Conservation (phyloP, 2,113 vertebrate genomes). For the Electrona antarctica region DNA sequence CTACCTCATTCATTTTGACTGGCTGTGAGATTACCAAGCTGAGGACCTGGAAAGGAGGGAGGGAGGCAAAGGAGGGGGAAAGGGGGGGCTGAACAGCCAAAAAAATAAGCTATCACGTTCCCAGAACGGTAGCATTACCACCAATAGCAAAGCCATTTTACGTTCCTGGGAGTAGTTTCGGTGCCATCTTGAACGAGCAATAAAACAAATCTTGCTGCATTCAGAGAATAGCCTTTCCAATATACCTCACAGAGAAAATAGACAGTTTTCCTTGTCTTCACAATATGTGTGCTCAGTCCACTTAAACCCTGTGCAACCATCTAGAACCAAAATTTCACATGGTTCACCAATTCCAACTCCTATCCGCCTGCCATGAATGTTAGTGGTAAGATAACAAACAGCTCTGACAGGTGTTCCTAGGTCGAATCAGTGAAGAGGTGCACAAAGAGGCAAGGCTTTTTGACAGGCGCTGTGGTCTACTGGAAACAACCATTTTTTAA, state of each 20-base stretch:
- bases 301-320: not conserved
- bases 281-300: not conserved
- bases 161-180: slow-evolving; percentile 26
- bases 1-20: not conserved
- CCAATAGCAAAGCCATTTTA: slow-evolving; percentile 16
- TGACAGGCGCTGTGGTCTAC: slow-evolving; percentile 3
- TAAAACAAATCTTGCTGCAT: slow-evolving; percentile 18
- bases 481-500: not conserved
- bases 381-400: slow-evolving; percentile 11
- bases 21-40: slow-evolving; percentile 37
- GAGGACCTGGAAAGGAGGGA: slow-evolving; percentile 17
- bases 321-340: not conserved
- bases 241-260: not conserved
- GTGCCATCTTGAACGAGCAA: slow-evolving; percentile 26
- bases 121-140: slow-evolving; percentile 30
- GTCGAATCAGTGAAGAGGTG: slow-evolving; percentile 21
- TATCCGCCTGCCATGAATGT: not conserved
- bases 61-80: slow-evolving; percentile 12
- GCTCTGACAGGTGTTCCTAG: slow-evolving; percentile 27
- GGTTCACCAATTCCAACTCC: not conserved
- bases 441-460: not conserved
- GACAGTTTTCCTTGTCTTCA: slow-evolving; percentile 9
- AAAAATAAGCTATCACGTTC: slow-evolving; percentile 22
- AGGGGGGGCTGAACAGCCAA: slow-evolving; percentile 19
- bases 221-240: slow-evolving; percentile 5